Percentiles rank a stretch among this genome's conserved stretches.
These are phyloP conservation scores for Martes flavigula DNA, from an alignment of 2,797 vertebrate species.

Conservation along the genomic window DNA sequence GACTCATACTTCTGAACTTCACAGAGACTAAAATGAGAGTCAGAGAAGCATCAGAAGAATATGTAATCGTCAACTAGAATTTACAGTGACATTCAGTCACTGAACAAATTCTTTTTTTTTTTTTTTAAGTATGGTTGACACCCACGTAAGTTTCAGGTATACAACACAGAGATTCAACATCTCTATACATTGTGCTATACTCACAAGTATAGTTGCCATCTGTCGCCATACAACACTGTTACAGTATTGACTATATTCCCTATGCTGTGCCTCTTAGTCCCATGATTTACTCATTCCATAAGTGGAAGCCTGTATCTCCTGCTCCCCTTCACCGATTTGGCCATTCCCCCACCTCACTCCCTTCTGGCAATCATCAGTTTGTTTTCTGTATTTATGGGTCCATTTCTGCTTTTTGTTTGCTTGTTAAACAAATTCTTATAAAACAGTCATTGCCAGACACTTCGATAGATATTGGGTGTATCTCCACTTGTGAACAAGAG, in stretches of 20 bases:
- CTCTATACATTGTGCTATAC: not conserved
- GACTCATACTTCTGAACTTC: not conserved
- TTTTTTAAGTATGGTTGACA: not conserved
- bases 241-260: not conserved
- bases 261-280: not conserved
- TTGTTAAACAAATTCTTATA: not conserved
- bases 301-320: not conserved
- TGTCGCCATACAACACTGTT: not conserved
- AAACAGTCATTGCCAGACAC: not conserved
- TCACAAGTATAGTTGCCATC: not conserved
- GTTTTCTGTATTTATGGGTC: not conserved
- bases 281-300: not conserved
- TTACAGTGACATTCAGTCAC: not conserved
- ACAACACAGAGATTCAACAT: not conserved
- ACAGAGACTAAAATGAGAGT: not conserved
- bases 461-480: not conserved
- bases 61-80: too few relatives aligned
- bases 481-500: not conserved
- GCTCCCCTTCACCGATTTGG: not conserved
- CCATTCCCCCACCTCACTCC: not conserved
- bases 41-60: too few relatives aligned
- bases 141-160: not conserved
- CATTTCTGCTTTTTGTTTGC: not conserved
- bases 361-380: not conserved
- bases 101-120: not conserved